These are phyloP conservation scores for Epizoanthus ramosus DNA, from an alignment of 92 coral and sea anemone species.

Conservation along the genomic window DNA sequence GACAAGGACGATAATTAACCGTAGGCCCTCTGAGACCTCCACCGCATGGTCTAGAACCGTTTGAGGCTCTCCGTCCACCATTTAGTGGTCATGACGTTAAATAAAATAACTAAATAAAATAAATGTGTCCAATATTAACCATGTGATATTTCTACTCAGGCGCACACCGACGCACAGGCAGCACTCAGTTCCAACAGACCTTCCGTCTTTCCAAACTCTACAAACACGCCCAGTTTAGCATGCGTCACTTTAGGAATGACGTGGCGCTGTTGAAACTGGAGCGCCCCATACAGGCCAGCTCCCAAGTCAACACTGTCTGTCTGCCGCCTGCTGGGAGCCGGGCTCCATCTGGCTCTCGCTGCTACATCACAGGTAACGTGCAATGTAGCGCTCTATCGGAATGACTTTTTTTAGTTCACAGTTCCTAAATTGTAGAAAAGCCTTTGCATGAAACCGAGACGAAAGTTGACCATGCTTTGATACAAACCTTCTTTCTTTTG, in stretches of 20 bases:
- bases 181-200: conserved; percentile 56
- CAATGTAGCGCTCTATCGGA: neutral
- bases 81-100: too few species aligned
- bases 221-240: conserved; percentile 53
- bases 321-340: conserved; percentile 54
- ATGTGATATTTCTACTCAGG: conserved; percentile 28
- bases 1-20: too few species aligned
- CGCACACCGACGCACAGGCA: conserved; percentile 56
- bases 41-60: too few species aligned
- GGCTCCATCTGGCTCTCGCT: conserved; percentile 45
- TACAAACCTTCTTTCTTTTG: too few species aligned
- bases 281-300: conserved; percentile 30
- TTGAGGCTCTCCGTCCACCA: too few species aligned
- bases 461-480: too few species aligned
- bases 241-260: conserved; percentile 62
- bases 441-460: too few species aligned
- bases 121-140: too few species aligned
- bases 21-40: too few species aligned
- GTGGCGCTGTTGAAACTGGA: conserved; percentile 63
- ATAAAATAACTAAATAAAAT: too few species aligned
- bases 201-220: conserved; percentile 46
- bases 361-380: conserved; percentile 66
- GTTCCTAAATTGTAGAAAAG: too few species aligned
- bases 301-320: conserved; percentile 61
- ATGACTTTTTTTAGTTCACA: neutral